A percentile compares a stretch with the other conserved stretches of the same genome.
Conservation (phyloP, 2,888 invertebrate genomes). For the Branchipolynoe longqiensis region DNA sequence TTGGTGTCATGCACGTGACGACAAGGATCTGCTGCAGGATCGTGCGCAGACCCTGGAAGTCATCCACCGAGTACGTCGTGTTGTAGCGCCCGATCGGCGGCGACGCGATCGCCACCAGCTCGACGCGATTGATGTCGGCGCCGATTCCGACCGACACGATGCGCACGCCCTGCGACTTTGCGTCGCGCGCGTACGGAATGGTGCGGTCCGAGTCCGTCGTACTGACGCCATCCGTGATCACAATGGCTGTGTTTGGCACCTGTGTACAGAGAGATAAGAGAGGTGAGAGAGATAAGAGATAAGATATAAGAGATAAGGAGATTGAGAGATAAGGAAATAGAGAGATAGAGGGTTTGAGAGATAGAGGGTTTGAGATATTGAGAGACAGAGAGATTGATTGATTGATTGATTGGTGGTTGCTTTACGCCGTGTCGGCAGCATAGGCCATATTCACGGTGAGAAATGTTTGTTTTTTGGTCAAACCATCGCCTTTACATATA, state of each 20-base stretch:
- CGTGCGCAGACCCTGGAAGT: constrained; percentile 26
- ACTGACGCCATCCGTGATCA: constrained; percentile 58
- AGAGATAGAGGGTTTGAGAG: no score
- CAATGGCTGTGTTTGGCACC: constrained; percentile 55
- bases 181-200: constrained; percentile 25
- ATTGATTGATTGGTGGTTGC: no score
- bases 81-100: background rate
- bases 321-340: no score
- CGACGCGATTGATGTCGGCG: constrained; percentile 38
- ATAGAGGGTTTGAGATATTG: no score
- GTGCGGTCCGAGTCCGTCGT: constrained; percentile 45
- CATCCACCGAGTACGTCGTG: constrained; percentile 53
- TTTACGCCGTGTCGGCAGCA: no score
- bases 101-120: constrained; percentile 61
- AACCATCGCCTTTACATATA: no score
- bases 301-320: no score
- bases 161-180: background rate
- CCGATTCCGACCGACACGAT: constrained; percentile 56
- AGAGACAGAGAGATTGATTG: no score
- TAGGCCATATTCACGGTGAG: no score
- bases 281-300: no score
- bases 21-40: constrained; percentile 23
- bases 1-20: constrained; percentile 56
- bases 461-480: no score
- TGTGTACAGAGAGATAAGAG: no score